These are phyloP conservation scores for Stichodactyla mertensii DNA, from an alignment of 64 coral and sea anemone genomes.

Conservation along the genomic window DNA sequence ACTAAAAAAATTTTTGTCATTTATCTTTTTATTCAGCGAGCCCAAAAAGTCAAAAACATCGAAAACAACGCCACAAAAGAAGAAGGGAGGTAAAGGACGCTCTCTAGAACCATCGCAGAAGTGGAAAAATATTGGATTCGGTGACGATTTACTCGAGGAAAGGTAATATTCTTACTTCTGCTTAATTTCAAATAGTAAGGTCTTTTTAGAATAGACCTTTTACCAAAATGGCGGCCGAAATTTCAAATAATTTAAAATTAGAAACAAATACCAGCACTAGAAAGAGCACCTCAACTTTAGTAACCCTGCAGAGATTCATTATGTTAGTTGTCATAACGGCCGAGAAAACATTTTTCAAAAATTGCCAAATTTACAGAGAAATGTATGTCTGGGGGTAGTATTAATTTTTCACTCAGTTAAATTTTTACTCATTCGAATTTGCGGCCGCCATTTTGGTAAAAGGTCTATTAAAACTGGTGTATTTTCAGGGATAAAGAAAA, in stretches of 20 bases:
- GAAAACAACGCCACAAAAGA: constrained; percentile 53
- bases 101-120: constrained; percentile 72
- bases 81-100: constrained; percentile 64
- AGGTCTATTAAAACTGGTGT: background rate
- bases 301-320: too few relatives aligned
- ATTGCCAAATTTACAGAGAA: too few relatives aligned
- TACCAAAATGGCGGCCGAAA: too few relatives aligned
- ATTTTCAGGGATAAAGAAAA: constrained; percentile 40
- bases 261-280: too few relatives aligned
- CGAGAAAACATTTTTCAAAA: too few relatives aligned
- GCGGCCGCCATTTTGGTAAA: too few relatives aligned
- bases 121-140: constrained; percentile 85
- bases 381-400: too few relatives aligned
- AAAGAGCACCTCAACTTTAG: too few relatives aligned
- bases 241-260: too few relatives aligned
- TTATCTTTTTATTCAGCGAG: constrained; percentile 32
- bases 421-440: too few relatives aligned
- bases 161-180: constrained; percentile 27
- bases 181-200: background rate
- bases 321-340: too few relatives aligned
- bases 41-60: constrained; percentile 49
- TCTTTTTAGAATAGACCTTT: background rate
- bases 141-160: constrained; percentile 48
- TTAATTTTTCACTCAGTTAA: too few relatives aligned
- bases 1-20: background rate